phyloP scores from a whole-genome alignment of 2,797 vertebrate species.

The Chiroxiphia lanceolata region DNA sequence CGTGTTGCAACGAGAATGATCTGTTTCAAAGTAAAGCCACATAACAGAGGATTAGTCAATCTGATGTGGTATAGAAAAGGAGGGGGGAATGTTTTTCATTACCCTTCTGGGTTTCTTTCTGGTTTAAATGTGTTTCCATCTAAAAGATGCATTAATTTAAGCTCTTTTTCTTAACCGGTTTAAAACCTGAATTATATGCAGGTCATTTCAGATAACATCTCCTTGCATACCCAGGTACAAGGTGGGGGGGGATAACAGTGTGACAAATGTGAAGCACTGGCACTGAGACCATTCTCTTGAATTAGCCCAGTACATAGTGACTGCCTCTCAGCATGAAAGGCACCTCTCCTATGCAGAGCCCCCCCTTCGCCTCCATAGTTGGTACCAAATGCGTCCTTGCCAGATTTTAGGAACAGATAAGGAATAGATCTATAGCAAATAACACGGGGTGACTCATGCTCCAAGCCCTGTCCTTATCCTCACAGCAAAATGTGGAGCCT shows the following conservation, averaged over 20 bases:
- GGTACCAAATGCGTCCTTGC: not conserved
- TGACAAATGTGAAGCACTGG: not conserved
- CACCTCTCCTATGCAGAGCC: not conserved
- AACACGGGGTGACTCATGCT: not conserved
- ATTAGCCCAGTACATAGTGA: not conserved
- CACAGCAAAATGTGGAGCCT: not conserved
- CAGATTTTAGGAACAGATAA: not conserved
- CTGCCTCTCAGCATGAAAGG: not conserved
- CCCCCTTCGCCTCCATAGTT: not conserved
- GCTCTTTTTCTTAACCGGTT: not conserved
- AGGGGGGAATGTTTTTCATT: conserved; percentile 37
- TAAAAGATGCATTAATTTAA: conserved; percentile 9
- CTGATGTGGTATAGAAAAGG: conserved; percentile 37
- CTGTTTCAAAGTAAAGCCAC: conserved; percentile 69
- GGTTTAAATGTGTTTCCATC: not conserved
- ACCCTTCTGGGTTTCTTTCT: conserved; percentile 30
- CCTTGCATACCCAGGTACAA: not conserved
- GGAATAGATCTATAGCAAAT: not conserved
- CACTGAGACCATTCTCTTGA: not conserved
- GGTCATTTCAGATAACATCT: not conserved
- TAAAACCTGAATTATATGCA: not conserved
- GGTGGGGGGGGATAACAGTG: not conserved
- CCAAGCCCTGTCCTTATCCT: not conserved
- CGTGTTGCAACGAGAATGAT: conserved; percentile 58
- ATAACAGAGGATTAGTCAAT: conserved; percentile 50